Conservation (phyloP, 2,888 invertebrate species). For the Lymantria dispar region DNA sequence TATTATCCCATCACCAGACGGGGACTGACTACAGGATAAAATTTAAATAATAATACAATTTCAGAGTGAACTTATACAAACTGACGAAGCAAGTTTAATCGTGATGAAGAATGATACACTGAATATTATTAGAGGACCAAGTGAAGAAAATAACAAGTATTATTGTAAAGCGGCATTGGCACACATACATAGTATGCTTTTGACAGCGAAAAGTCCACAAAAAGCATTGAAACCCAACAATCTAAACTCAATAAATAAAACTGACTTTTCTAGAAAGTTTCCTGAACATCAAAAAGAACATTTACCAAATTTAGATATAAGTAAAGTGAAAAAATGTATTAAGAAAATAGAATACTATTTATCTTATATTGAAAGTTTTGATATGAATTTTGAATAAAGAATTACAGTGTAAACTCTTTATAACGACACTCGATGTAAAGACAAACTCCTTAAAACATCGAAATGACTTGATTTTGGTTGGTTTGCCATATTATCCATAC, state of each 20-base stretch:
- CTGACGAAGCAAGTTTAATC: slow-evolving; percentile 80
- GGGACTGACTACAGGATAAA: too few relatives aligned
- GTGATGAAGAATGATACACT: slow-evolving; percentile 84
- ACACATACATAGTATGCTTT: slow-evolving; percentile 83
- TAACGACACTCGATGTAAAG: too few relatives aligned
- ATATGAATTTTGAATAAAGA: slow-evolving; percentile 47
- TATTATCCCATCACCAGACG: too few relatives aligned
- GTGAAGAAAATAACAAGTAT: slow-evolving; percentile 70
- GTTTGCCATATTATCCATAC: too few relatives aligned
- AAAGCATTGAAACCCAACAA: slow-evolving; percentile 29
- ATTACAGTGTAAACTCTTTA: neutral
- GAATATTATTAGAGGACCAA: slow-evolving; percentile 84
- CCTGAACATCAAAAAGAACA: slow-evolving; percentile 75
- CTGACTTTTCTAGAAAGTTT: slow-evolving; percentile 80
- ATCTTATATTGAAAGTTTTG: slow-evolving; percentile 81
- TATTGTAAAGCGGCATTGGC: slow-evolving; percentile 86
- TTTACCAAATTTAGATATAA: slow-evolving; percentile 73
- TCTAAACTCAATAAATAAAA: slow-evolving; percentile 21
- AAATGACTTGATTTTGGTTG: too few relatives aligned
- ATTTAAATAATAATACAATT: slow-evolving; percentile 24
- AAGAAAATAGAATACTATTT: slow-evolving; percentile 89
- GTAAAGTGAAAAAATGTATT: slow-evolving; percentile 77
- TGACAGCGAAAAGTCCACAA: slow-evolving; percentile 56
- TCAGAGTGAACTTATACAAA: slow-evolving; percentile 81
- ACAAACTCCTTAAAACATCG: too few relatives aligned